Base-by-base conservation (phyloP, 2,888 invertebrate species). In the Zaprionus lineosus region DNA sequence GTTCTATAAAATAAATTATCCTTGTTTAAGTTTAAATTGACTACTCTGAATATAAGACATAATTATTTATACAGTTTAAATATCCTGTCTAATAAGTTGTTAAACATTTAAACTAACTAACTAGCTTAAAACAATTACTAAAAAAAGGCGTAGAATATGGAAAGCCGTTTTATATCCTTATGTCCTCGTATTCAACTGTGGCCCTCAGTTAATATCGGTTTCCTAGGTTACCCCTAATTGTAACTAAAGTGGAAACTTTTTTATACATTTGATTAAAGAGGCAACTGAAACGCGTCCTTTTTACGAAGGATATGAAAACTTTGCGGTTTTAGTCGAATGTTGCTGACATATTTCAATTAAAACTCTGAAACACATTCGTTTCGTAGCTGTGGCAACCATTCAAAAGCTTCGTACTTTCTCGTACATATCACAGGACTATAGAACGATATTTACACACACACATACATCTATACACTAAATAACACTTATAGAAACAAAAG, bases 311-410 rank as follows among this genome's bases (percentile, higher is more conserved):
- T 37, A 8, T 12, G 26, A 15, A 51, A 53, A 47, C 41, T 56
- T 40, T 58, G 48, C 21, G 41, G 60, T 59, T 44, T 15, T n/a
- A n/a, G 36, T 11, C 26, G 39, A 51, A 58, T 75, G 75, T 26
- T 28, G 33, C 51, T 71, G 75, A 71, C 63, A 57, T 53, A 64
- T 64, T 75, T 71, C 52, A 53, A 50, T 53, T 62, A 55, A 50
- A 48, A 56, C 41, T 57, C 29, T 6, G 18, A 55, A n/a, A 34
- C 24, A 65, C 62, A 61, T 59, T 61, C 16, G 24, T 16, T n/a
- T 31, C 14, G 40, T 37, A 16, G 46, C 40, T 33, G 33, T 16
- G 2, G 15, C 28, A 53, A 47, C 50, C 44, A 48, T 48, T 53
- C 44, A 55, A 53, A 16, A 11, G 18, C 19, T 50, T 28, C 9